Percentiles rank a stretch among this genome's conserved stretches.
Evolutionary conservation across 2,797 vertebrate species (phyloP).

Genomic region (Pterois miles): DNA sequence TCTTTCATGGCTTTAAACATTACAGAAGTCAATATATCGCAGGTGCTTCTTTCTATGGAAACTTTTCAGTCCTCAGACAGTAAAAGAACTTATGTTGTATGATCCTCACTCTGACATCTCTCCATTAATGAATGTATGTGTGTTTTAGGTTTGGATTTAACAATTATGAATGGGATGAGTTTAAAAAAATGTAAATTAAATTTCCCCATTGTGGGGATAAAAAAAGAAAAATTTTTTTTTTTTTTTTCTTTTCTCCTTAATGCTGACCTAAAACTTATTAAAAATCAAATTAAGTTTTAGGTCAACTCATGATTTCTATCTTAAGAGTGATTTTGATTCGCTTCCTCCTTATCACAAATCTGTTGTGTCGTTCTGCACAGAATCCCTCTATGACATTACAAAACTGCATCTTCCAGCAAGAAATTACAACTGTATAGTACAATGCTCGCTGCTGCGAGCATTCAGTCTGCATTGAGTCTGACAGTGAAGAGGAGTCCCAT

Average conservation of each 20-base stretch:
- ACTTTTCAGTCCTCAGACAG: not conserved
- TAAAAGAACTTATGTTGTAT: not conserved
- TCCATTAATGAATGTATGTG: no score
- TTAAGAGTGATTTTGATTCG: no score
- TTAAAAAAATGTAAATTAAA: no score
- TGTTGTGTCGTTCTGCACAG: not conserved
- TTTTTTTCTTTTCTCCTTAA: no score
- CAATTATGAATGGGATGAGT: no score
- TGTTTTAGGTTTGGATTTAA: no score
- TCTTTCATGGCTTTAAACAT: not conserved
- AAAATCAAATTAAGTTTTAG: no score
- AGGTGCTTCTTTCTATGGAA: not conserved
- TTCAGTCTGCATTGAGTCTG: conserved; percentile 2
- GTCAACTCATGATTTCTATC: not conserved
- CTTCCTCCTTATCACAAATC: no score
- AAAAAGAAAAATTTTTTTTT: no score
- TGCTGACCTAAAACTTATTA: no score
- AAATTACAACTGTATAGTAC: not conserved
- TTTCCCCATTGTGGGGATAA: no score
- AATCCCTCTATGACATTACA: not conserved
- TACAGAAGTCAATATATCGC: not conserved
- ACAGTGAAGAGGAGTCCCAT: conserved; percentile 12
- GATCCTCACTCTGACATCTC: no score
- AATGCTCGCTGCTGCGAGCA: not conserved
- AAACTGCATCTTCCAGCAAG: not conserved